These are phyloP conservation scores for Streblospio benedicti DNA, from an alignment of 1,140 invertebrate species.

Conservation along the genomic window DNA sequence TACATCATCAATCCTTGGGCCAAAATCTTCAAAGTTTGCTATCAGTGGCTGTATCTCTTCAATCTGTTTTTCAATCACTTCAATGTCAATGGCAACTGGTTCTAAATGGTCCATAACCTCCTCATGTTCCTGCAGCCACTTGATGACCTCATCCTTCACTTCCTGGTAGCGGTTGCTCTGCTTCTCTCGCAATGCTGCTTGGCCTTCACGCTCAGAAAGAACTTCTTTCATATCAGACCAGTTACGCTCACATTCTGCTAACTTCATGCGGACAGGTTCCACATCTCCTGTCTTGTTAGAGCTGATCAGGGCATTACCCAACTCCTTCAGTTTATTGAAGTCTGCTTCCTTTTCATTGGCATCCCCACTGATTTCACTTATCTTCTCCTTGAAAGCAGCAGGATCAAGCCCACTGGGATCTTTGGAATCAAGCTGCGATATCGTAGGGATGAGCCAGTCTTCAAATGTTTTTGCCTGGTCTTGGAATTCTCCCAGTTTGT, in stretches of 20 bases:
- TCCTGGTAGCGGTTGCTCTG: slow-evolving; percentile 75
- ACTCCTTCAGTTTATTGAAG: slow-evolving; percentile 68
- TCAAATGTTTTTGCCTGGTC: slow-evolving; percentile 52
- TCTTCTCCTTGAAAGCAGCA: slow-evolving; percentile 60
- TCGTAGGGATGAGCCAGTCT: slow-evolving; percentile 51
- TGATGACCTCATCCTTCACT: slow-evolving; percentile 69
- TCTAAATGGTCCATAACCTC: slow-evolving; percentile 59
- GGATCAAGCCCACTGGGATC: too few species aligned
- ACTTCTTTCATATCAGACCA: slow-evolving; percentile 65
- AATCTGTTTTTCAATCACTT: slow-evolving; percentile 70
- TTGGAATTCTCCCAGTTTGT: slow-evolving; percentile 63
- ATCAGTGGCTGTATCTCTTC: slow-evolving; percentile 79
- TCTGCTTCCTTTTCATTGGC: slow-evolving; percentile 54
- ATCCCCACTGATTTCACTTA: slow-evolving; percentile 51
- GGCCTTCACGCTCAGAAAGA: slow-evolving; percentile 72
- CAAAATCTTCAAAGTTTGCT: slow-evolving; percentile 82
- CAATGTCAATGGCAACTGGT: slow-evolving; percentile 76
- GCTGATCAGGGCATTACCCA: slow-evolving; percentile 71
- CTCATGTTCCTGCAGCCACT: slow-evolving; percentile 77
- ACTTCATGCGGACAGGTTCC: slow-evolving; percentile 67
- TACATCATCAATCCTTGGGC: slow-evolving; percentile 76
- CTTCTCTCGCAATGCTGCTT: slow-evolving; percentile 72
- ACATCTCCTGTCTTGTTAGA: slow-evolving; percentile 60
- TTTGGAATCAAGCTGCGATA: slow-evolving; percentile 57
- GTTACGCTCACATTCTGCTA: slow-evolving; percentile 63